Conservation (phyloP, 2,113 vertebrate species). For the Oryzias woworae region DNA sequence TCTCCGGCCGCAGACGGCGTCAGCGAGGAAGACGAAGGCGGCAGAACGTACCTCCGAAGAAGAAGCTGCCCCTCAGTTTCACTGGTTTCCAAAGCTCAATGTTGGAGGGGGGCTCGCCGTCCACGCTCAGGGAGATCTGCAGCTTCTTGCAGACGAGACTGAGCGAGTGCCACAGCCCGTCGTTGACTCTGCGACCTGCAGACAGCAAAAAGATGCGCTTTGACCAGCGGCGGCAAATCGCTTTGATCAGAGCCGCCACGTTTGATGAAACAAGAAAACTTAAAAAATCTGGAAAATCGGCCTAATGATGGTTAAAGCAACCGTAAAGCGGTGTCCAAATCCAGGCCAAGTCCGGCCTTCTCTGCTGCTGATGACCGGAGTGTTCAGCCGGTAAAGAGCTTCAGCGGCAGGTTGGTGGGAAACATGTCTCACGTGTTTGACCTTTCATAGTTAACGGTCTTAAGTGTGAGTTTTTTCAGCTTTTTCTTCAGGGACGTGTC, state of each 20-base stretch:
- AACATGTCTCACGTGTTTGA: no score
- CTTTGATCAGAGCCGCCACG: not conserved
- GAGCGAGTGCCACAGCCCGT: constrained; percentile 93
- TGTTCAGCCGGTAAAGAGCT: no score
- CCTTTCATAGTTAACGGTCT: no score
- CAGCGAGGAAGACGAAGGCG: no score
- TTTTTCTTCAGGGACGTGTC: no score
- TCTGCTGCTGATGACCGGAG: no score
- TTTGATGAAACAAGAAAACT: not conserved
- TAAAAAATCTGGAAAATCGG: not conserved
- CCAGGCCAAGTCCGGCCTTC: no score
- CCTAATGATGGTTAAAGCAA: not conserved
- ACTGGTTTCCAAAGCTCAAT: constrained; percentile 81
- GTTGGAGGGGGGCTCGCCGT: constrained; percentile 80
- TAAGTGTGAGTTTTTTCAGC: no score
- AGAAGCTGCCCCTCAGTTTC: constrained; percentile 83
- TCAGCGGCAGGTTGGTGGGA: no score
- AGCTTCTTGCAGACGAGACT: constrained; percentile 83
- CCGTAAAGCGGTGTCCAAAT: no score
- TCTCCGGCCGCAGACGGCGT: not conserved
- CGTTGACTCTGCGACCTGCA: constrained; percentile 84
- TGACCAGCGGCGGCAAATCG: no score
- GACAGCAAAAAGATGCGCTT: not conserved
- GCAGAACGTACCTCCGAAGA: constrained; percentile 87
- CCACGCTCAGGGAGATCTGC: constrained; percentile 84